These are phyloP conservation scores for Triplophysa yarkandensis DNA, from an alignment of 2,797 vertebrate species.

Conservation along the genomic window DNA sequence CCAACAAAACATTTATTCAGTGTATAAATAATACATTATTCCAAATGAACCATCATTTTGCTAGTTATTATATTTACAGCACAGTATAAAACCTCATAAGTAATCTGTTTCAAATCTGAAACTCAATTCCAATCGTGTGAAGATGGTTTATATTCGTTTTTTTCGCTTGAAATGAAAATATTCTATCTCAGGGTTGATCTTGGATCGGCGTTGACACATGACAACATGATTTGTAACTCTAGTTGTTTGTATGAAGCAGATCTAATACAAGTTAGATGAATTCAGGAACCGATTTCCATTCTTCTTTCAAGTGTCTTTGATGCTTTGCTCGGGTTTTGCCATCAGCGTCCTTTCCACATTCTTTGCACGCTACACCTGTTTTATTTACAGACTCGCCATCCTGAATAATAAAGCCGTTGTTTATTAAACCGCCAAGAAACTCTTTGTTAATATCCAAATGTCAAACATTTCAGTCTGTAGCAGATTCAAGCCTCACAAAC, in stretches of 20 bases:
- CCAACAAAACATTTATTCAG: no score
- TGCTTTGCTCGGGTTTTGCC: neutral
- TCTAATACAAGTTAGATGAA: neutral
- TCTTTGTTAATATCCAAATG: neutral
- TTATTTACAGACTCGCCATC: neutral
- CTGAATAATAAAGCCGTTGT: neutral
- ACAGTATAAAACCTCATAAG: no score
- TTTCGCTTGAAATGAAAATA: neutral
- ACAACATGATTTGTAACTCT: neutral
- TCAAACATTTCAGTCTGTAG: neutral
- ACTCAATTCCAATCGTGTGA: no score
- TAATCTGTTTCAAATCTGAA: no score
- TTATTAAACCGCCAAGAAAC: neutral
- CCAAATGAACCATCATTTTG: no score
- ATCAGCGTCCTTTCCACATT: constrained; percentile 6
- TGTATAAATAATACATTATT: no score
- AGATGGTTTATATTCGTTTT: neutral
- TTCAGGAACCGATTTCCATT: neutral
- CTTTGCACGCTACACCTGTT: constrained; percentile 19
- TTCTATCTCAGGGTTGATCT: neutral
- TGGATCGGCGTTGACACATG: neutral
- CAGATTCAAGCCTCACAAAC: constrained; percentile 14
- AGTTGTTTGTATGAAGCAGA: constrained; percentile 1
- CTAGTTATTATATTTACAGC: no score
- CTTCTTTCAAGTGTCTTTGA: neutral